Evolutionary conservation across 2,888 invertebrate genomes (phyloP).

Genomic region (Dysmachus trigonus): DNA sequence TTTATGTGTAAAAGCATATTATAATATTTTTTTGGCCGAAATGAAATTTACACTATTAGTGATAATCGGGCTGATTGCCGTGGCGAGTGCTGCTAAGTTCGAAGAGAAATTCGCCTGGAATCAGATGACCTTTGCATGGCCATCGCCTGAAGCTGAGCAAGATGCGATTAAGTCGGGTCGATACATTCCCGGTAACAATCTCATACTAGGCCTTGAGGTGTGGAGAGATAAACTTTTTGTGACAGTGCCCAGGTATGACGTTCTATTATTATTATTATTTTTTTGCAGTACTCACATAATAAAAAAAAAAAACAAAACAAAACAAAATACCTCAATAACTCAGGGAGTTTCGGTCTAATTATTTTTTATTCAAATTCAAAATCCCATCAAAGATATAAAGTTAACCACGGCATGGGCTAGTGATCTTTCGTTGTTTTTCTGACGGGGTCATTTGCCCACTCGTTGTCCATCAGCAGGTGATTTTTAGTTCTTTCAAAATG

Average conservation of each 20-base stretch:
- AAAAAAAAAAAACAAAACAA: neutral
- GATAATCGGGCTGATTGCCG: neutral
- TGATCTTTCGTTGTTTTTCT: neutral
- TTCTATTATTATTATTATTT: neutral
- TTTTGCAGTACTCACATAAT: neutral
- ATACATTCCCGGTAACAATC: slow-evolving; percentile 73
- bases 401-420: neutral
- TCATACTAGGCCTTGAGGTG: slow-evolving; percentile 75
- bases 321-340: neutral
- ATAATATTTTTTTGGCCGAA: neutral
- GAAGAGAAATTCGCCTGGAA: slow-evolving; percentile 77
- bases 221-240: slow-evolving; percentile 78
- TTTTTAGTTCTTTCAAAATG: neutral
- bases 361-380: neutral
- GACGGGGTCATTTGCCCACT: neutral
- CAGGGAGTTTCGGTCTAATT: neutral
- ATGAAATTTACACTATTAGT: neutral
- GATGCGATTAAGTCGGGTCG: slow-evolving; percentile 70
- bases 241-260: slow-evolving; percentile 71
- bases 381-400: neutral
- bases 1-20: neutral
- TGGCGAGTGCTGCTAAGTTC: slow-evolving; percentile 63
- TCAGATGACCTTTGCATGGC: slow-evolving; percentile 74
- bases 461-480: neutral
- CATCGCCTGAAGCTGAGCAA: slow-evolving; percentile 68